Percentiles rank a stretch among this genome's conserved stretches.
These are phyloP conservation scores for Drosophila monieri DNA, from an alignment of 2,888 invertebrate genomes.

Conservation along the genomic window DNA sequence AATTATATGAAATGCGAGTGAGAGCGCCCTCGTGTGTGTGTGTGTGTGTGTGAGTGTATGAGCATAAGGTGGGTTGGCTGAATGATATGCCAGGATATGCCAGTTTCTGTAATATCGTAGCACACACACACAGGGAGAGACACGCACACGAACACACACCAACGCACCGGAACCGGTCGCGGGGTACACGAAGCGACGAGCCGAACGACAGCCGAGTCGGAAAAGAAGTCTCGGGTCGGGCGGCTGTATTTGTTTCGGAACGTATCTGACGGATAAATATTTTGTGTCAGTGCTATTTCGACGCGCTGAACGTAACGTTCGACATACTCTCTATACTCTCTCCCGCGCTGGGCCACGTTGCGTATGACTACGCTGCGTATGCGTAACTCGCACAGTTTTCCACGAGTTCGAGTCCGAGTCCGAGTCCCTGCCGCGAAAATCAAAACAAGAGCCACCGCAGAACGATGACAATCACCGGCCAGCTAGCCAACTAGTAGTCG, in stretches of 20 bases:
- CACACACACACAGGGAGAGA: constrained; percentile 43
- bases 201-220: constrained; percentile 33
- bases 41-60: constrained; percentile 47
- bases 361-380: constrained; percentile 36
- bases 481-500: constrained; percentile 6
- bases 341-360: constrained; percentile 9
- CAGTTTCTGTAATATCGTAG: constrained; percentile 71
- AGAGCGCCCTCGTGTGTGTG: constrained; percentile 38
- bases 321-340: neutral
- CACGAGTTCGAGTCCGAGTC: constrained; percentile 23
- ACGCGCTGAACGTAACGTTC: constrained; percentile 82
- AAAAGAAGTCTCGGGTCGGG: constrained; percentile 63
- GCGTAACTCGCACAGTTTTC: constrained; percentile 48
- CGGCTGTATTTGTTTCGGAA: constrained; percentile 77
- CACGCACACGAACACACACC: constrained; percentile 14
- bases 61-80: constrained; percentile 75
- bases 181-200: constrained; percentile 21
- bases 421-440: constrained; percentile 38
- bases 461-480: constrained; percentile 44
- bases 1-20: constrained; percentile 77
- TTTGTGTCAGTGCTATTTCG: constrained; percentile 84
- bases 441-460: constrained; percentile 9
- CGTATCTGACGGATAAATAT: too few species aligned
- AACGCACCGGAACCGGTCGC: constrained; percentile 16
- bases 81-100: constrained; percentile 74